Evolutionary conservation across 2,888 invertebrate genomes (phyloP).

Genomic region (Melipona beecheii): DNA sequence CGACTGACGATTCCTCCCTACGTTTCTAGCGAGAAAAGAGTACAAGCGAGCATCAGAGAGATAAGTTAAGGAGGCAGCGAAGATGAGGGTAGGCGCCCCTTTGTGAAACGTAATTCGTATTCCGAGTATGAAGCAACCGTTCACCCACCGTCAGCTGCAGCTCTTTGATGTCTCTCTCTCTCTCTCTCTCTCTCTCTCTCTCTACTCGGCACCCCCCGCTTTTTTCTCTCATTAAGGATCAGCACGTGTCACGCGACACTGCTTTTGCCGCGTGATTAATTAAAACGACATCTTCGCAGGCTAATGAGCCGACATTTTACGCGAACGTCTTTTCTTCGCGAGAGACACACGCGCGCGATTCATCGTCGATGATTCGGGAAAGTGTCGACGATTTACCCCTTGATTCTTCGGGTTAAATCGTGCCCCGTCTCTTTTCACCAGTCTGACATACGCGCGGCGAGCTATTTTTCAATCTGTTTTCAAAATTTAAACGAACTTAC

Average conservation of each 20-base stretch:
- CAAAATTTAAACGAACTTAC: too few relatives aligned
- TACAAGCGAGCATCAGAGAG: too few relatives aligned
- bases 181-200: constrained; percentile 17
- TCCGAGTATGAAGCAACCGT: constrained; percentile 44
- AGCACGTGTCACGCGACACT: constrained; percentile 1
- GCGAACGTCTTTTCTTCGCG: neutral
- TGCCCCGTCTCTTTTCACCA: too few relatives aligned
- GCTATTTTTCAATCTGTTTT: too few relatives aligned
- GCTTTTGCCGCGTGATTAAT: constrained; percentile 42
- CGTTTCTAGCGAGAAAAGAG: neutral
- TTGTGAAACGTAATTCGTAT: constrained; percentile 59
- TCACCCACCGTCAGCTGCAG: constrained; percentile 38
- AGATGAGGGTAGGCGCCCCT: constrained; percentile 31
- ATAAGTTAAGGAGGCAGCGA: constrained; percentile 16
- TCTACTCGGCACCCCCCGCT: neutral
- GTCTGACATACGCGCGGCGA: too few relatives aligned
- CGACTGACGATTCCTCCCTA: neutral
- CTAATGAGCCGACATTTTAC: constrained; percentile 30
- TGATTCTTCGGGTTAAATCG: neutral
- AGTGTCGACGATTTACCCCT: neutral
- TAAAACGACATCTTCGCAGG: constrained; percentile 39
- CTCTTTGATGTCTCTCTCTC: constrained; percentile 50
- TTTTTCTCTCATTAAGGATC: constrained; percentile 43
- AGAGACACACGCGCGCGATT: neutral
- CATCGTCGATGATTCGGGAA: neutral